A percentile compares a stretch with the other conserved stretches of the same genome.
Conservation (phyloP, 1,140 invertebrate genomes). For the Zaprionus ornatus region DNA sequence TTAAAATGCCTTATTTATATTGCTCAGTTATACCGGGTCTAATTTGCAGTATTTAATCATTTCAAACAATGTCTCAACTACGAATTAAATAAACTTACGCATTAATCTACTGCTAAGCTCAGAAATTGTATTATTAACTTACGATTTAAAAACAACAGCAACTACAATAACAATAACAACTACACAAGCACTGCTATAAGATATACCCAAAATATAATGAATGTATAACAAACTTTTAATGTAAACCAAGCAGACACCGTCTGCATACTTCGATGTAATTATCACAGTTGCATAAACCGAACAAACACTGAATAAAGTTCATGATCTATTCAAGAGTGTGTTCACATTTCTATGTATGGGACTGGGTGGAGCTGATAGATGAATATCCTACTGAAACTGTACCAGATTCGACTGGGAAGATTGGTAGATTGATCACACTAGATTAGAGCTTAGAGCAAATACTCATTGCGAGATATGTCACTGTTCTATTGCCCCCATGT, state of each 20-base stretch:
- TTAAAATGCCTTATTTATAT: constrained; percentile 19
- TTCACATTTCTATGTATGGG: no score
- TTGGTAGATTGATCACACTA: no score
- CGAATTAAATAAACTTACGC: not conserved
- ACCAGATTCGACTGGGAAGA: no score
- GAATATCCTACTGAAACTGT: no score
- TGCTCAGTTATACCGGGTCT: constrained; percentile 10
- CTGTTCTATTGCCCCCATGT: no score
- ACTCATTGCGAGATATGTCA: no score
- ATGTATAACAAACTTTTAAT: constrained; percentile 49
- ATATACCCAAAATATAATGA: constrained; percentile 14
- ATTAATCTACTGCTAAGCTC: constrained; percentile 25
- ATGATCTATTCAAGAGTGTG: constrained; percentile 21
- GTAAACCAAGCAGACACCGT: constrained; percentile 33
- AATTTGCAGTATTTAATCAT: constrained; percentile 23
- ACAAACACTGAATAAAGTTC: constrained; percentile 63
- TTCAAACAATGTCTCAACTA: constrained; percentile 14
- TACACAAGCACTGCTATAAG: constrained; percentile 18
- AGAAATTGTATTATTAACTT: constrained; percentile 10
- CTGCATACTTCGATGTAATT: constrained; percentile 52
- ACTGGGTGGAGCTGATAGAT: no score
- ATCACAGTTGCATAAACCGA: constrained; percentile 53
- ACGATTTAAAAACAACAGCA: not conserved
- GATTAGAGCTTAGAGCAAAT: no score
- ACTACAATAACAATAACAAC: constrained; percentile 10